Evolutionary conservation across 2,113 vertebrate genomes (phyloP).

Genomic region (Arvicanthis niloticus): DNA sequence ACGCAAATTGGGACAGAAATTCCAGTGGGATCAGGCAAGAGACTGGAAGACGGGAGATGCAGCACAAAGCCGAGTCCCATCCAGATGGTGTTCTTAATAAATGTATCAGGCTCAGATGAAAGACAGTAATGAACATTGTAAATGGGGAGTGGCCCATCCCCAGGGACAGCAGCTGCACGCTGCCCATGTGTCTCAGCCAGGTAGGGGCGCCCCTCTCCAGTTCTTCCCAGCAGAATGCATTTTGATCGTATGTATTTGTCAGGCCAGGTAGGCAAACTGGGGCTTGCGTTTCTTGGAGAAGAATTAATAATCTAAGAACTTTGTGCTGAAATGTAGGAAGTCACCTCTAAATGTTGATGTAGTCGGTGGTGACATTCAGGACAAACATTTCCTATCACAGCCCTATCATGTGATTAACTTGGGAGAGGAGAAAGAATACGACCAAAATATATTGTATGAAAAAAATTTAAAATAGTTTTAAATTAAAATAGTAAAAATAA

Average conservation of each 20-base stretch:
- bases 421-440: neutral
- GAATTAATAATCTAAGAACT: constrained; percentile 58
- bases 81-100: constrained; percentile 90
- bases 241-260: constrained; percentile 54
- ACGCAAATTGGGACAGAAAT: constrained; percentile 84
- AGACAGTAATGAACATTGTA: constrained; percentile 83
- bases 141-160: constrained; percentile 78
- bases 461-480: neutral
- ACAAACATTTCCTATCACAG: neutral
- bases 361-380: neutral
- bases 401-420: neutral
- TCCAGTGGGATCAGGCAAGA: constrained; percentile 77
- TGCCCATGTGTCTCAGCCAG: constrained; percentile 74
- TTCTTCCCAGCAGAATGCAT: constrained; percentile 56
- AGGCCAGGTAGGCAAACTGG: neutral
- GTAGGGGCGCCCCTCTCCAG: constrained; percentile 70
- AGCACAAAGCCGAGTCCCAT: constrained; percentile 77
- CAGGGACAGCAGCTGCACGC: constrained; percentile 65
- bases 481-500: neutral
- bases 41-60: constrained; percentile 75
- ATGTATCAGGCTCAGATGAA: constrained; percentile 84
- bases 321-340: constrained; percentile 21
- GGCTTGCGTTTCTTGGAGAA: constrained; percentile 56
- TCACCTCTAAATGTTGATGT: neutral
- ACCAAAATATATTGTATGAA: neutral